Evolutionary conservation across 2,888 invertebrate species (phyloP), one percentile per base, ranked within the genome.

Genomic region (Allolobophora icterica): DNA sequence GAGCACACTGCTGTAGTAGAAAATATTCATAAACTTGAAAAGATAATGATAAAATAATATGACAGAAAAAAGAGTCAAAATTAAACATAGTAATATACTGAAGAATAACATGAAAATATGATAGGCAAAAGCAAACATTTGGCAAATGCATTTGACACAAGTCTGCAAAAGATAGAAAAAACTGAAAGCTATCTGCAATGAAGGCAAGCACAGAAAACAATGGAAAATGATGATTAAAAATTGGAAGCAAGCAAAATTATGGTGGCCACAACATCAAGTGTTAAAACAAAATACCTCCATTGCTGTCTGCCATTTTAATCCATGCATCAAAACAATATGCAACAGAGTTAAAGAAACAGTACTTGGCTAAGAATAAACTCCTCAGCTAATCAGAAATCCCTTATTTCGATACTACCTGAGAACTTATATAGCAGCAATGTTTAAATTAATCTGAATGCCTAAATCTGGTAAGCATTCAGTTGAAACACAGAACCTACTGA

Each of bases 221-320:
- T n/a, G 71, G 71, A 71, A 71, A 71, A 71, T n/a, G 71, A 71
- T n/a, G 6, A n/a, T 17, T n/a, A 71, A n/a, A 71, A n/a, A 71
- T n/a, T n/a, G 8, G n/a, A 71, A 71, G 71, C 71, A 71, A 71
- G 71, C 71, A 71, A 71, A 71, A 71, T 71, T 71, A 71, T 71
- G 71, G 71, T 71, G 71, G 71, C 71, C 71, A 71, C 71, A 71
- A 71, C 71, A 71, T 71, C n/a, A 71, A n/a, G 8, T n/a, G 4
- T 5, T 1, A 71, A 71, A 71, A n/a, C 71, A 71, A 52, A n/a
- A n/a, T 71, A 71, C 71, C 71, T 71, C 71, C 71, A 71, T 71
- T 71, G 71, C 71, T 71, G 71, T 71, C 71, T 71, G 71, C n/a
- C 71, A 71, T 71, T 30, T 71, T 5, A 71, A n/a, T 71, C n/a